These are phyloP conservation scores for Sisor rabdophorus DNA, from an alignment of 2,113 vertebrate species.

Conservation along the genomic window DNA sequence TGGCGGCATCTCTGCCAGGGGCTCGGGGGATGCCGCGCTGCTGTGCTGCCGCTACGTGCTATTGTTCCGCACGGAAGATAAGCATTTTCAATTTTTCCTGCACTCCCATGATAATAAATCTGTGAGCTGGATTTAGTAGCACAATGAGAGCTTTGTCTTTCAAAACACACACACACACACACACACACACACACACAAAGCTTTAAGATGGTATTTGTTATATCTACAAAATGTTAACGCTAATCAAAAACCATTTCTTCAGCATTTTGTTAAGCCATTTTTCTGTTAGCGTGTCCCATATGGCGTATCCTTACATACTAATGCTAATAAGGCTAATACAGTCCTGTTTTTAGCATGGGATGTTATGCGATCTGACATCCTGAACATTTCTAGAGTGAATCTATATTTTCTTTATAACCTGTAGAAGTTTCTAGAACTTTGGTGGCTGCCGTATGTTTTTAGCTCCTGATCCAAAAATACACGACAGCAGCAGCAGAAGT, in stretches of 20 bases:
- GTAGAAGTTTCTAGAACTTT: constrained; percentile 8
- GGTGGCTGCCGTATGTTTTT: not conserved
- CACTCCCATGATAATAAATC: constrained; percentile 48
- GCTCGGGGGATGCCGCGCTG: constrained; percentile 5
- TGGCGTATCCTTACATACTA: not conserved
- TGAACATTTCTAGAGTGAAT: not conserved
- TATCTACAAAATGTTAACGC: too few relatives aligned
- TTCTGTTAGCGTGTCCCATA: too few relatives aligned
- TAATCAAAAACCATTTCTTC: too few relatives aligned
- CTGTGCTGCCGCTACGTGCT: constrained; percentile 9
- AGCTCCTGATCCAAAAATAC: constrained; percentile 13
- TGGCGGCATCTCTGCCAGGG: not conserved
- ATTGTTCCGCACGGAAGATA: constrained; percentile 36
- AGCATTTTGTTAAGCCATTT: not conserved
- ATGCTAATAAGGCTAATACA: not conserved
- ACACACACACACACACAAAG: too few relatives aligned
- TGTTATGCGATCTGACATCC: not conserved
- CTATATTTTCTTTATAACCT: not conserved
- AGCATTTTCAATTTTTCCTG: constrained; percentile 40
- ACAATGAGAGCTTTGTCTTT: constrained; percentile 29
- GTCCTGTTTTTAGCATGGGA: not conserved
- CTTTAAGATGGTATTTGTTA: too few relatives aligned
- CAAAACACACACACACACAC: constrained; percentile 14
- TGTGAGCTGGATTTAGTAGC: constrained; percentile 31
- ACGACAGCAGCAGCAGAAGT: constrained; percentile 21